Conservation (phyloP, 2,113 vertebrate species). For the Piaya cayana region DNA sequence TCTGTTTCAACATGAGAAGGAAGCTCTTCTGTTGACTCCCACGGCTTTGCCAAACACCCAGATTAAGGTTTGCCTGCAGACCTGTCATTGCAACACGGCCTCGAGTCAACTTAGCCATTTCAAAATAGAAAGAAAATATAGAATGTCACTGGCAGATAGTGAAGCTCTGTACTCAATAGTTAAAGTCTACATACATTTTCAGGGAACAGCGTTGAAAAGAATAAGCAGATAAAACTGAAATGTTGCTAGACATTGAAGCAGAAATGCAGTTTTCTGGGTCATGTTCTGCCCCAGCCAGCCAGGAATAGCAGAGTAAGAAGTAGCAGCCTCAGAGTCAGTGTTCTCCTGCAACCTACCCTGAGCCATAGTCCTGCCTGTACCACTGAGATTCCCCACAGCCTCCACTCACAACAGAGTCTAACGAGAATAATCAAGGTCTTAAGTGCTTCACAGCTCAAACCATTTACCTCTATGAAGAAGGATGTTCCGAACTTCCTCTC, state of each 20-base stretch:
- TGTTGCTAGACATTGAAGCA: background rate
- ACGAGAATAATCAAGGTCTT: background rate
- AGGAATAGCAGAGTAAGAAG: background rate
- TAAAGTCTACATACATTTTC: background rate
- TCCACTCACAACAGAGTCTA: background rate
- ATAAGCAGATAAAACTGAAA: background rate
- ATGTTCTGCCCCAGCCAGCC: fast-evolving
- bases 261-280: background rate
- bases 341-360: background rate
- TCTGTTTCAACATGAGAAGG: background rate
- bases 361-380: background rate
- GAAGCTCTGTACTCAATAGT: background rate
- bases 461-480: background rate
- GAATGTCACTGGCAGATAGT: background rate
- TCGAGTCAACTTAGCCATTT: background rate
- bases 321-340: background rate
- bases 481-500: background rate
- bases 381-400: background rate
- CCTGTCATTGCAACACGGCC: background rate
- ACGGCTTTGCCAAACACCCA: background rate
- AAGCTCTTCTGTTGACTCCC: background rate
- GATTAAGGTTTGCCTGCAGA: background rate
- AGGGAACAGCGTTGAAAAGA: background rate
- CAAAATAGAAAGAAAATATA: background rate
- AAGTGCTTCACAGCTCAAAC: background rate